Percentiles rank a stretch among this genome's conserved stretches.
Conservation (phyloP, 2,888 invertebrate species). For the Tetheella fluctuosa region DNA sequence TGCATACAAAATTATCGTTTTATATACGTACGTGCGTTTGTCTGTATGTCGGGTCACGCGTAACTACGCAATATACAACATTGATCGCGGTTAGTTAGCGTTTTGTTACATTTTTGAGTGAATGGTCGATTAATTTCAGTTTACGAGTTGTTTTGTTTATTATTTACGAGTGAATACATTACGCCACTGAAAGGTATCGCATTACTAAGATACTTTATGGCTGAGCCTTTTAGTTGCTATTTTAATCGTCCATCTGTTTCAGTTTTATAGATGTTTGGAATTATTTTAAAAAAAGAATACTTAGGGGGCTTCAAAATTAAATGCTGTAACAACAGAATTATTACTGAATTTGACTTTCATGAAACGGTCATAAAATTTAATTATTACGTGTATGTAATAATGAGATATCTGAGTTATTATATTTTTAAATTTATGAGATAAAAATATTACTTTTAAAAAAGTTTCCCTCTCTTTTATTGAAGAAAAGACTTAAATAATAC, state of each 20-base stretch:
- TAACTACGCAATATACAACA: conserved; percentile 44
- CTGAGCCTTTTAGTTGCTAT: background rate
- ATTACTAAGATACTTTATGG: conserved; percentile 18
- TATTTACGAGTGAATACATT: conserved; percentile 29
- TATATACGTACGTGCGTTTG: conserved; percentile 43
- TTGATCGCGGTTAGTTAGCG: conserved; percentile 40
- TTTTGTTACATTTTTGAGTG: conserved; percentile 41
- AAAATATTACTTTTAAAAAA: too few species aligned
- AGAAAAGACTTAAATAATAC: too few species aligned
- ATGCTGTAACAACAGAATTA: too few species aligned
- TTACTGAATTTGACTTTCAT: background rate
- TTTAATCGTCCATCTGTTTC: background rate
- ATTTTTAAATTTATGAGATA: too few species aligned
- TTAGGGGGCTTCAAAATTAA: too few species aligned
- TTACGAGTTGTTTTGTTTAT: conserved; percentile 41
- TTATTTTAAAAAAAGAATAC: too few species aligned
- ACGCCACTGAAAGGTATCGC: conserved; percentile 28
- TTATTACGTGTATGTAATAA: too few species aligned
- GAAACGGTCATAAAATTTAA: too few species aligned
- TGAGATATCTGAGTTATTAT: too few species aligned
- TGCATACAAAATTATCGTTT: conserved; percentile 73
- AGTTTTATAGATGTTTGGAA: background rate
- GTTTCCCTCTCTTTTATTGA: too few species aligned
- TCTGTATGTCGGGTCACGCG: conserved; percentile 34
- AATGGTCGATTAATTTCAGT: conserved; percentile 58